Evolutionary conservation across 2,888 invertebrate species (phyloP).

Genomic region (Thecophora atra): DNA sequence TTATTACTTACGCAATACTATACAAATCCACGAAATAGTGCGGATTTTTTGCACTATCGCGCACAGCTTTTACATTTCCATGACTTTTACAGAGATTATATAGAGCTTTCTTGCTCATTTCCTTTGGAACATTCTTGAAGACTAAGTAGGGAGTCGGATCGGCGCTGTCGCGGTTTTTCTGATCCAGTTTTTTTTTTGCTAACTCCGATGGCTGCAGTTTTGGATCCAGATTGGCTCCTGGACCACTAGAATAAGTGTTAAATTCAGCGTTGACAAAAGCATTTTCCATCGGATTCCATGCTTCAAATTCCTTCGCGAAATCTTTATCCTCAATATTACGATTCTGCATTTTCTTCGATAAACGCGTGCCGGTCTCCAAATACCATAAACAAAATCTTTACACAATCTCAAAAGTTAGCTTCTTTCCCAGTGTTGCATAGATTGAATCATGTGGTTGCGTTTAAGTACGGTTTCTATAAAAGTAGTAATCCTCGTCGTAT

Average conservation of each 20-base stretch:
- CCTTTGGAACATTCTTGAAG: constrained; percentile 44
- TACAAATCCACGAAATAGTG: constrained; percentile 45
- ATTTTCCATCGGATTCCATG: constrained; percentile 53
- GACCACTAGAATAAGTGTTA: constrained; percentile 50
- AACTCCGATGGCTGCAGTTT: constrained; percentile 45
- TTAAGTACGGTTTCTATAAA: too few species aligned
- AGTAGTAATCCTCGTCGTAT: too few species aligned
- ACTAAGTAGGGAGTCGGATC: constrained; percentile 44
- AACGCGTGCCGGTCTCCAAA: neutral
- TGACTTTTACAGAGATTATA: constrained; percentile 46
- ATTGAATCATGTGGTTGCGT: too few species aligned
- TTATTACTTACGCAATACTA: constrained; percentile 45
- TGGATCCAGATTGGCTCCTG: constrained; percentile 48
- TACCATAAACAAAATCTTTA: too few species aligned
- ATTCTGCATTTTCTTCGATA: neutral
- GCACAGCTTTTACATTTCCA: constrained; percentile 40
- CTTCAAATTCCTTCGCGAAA: constrained; percentile 37
- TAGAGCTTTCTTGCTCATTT: constrained; percentile 45
- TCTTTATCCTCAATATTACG: constrained; percentile 30
- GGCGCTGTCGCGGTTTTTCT: too few species aligned
- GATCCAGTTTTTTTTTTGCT: constrained; percentile 27
- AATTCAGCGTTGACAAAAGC: constrained; percentile 49
- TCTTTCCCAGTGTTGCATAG: too few species aligned
- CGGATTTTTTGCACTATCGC: constrained; percentile 44
- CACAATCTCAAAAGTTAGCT: too few species aligned